These are phyloP conservation scores for Cyrtonyx montezumae DNA, from an alignment of 2,113 vertebrate genomes.

Conservation along the genomic window DNA sequence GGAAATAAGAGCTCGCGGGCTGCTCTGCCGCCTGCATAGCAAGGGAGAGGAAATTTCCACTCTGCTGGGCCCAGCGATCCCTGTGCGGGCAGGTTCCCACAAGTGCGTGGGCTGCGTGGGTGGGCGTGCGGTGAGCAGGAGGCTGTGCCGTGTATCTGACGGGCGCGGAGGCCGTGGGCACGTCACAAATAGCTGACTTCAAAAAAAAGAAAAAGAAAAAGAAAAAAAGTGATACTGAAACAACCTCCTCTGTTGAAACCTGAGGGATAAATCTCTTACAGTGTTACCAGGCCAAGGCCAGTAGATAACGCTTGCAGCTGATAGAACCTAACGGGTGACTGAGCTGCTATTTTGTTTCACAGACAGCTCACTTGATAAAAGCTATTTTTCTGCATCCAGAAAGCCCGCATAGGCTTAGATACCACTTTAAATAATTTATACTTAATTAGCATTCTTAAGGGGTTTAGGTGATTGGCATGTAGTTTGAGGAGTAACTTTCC, in stretches of 20 bases:
- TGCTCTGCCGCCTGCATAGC: constrained; percentile 52
- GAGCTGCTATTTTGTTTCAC: not conserved
- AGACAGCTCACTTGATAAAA: not conserved
- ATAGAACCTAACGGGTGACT: not conserved
- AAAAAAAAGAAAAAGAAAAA: not conserved
- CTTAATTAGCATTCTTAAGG: not conserved
- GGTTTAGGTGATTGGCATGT: not conserved
- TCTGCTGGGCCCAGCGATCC: constrained; percentile 68
- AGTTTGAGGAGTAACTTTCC: not conserved
- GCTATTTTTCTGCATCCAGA: not conserved
- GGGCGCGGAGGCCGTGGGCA: not conserved
- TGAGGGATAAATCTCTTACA: not conserved
- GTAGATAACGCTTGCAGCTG: not conserved
- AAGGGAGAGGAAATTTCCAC: constrained; percentile 83
- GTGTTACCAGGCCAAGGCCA: not conserved
- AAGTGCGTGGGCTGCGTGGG: constrained; percentile 17
- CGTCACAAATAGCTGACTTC: not conserved
- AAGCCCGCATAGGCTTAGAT: not conserved
- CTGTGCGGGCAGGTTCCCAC: constrained; percentile 52
- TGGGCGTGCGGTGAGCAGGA: constrained; percentile 17
- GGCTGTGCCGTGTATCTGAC: not conserved
- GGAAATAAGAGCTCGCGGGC: constrained; percentile 72
- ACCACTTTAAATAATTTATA: not conserved
- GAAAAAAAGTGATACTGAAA: not conserved
- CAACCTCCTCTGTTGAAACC: not conserved